These are phyloP conservation scores for Ptyas mucosa DNA, from an alignment of 2,113 vertebrate genomes.

Conservation along the genomic window DNA sequence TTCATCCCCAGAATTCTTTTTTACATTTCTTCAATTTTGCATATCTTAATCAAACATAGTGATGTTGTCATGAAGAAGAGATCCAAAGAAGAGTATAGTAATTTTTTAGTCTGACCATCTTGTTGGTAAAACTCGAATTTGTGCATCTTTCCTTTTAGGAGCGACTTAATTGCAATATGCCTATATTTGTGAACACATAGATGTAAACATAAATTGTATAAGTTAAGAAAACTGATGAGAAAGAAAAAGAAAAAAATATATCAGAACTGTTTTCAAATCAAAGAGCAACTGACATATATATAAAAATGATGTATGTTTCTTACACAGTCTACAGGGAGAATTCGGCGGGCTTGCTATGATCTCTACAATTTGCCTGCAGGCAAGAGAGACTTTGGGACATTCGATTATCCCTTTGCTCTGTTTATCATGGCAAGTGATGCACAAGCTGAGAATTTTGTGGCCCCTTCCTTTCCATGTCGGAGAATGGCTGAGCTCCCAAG, in stretches of 20 bases:
- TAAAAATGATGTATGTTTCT: conserved; percentile 84
- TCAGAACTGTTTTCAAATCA: conserved; percentile 81
- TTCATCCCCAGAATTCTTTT: conserved; percentile 56
- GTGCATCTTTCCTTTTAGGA: conserved; percentile 62
- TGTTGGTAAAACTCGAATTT: conserved; percentile 64
- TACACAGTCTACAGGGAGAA: conserved; percentile 74
- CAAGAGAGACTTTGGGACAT: conserved; percentile 78
- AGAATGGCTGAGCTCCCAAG: conserved; percentile 61
- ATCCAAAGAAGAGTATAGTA: conserved; percentile 64
- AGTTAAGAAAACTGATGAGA: conserved; percentile 70
- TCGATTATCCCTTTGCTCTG: conserved; percentile 79
- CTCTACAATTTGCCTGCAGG: conserved; percentile 81
- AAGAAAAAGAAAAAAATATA: conserved; percentile 77
- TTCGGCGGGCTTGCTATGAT: conserved; percentile 80
- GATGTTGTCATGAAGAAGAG: conserved; percentile 65
- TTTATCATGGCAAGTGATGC: conserved; percentile 84
- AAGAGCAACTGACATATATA: conserved; percentile 79
- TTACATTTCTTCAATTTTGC: conserved; percentile 58
- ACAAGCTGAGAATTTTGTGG: conserved; percentile 76
- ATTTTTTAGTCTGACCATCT: conserved; percentile 66
- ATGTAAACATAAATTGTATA: conserved; percentile 73
- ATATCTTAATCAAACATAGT: conserved; percentile 66
- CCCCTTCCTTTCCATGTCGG: conserved; percentile 59
- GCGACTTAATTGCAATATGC: conserved; percentile 67
- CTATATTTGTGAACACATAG: conserved; percentile 57